Conservation (phyloP, 92 coral and sea anemone species). For the Micromussa lordhowensis region DNA sequence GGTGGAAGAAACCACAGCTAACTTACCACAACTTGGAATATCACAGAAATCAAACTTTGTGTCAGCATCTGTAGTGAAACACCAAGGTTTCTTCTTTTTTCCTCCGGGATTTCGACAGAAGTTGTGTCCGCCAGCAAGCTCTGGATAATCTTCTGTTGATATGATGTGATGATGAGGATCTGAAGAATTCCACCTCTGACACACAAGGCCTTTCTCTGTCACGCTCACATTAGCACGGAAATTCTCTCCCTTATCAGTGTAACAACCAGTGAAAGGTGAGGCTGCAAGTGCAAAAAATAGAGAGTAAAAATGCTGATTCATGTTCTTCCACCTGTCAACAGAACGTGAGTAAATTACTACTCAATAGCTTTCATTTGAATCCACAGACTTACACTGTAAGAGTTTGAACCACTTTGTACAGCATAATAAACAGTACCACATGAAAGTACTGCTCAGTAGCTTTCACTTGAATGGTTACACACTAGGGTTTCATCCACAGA, state of each 20-base stretch:
- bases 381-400: background rate
- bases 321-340: background rate
- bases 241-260: constrained; percentile 73
- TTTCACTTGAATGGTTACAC: background rate
- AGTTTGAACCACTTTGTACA: background rate
- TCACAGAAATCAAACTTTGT: constrained; percentile 79
- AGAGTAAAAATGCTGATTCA: background rate
- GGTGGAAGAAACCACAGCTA: no score
- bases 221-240: constrained; percentile 88
- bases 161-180: constrained; percentile 78
- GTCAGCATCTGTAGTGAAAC: constrained; percentile 79
- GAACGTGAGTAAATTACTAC: background rate
- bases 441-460: background rate
- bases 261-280: constrained; percentile 59
- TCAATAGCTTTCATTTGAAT: background rate
- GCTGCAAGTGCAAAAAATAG: background rate
- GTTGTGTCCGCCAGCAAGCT: constrained; percentile 88
- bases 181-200: constrained; percentile 86
- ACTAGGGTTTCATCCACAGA: constrained; percentile 2
- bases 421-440: background rate
- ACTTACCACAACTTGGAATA: constrained; percentile 90
- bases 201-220: constrained; percentile 83
- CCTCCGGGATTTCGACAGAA: constrained; percentile 98
- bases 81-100: constrained; percentile 88
- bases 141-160: constrained; percentile 74